Evolutionary conservation across 1,140 invertebrate genomes (phyloP).

Genomic region (Armadillidium nasatum): DNA sequence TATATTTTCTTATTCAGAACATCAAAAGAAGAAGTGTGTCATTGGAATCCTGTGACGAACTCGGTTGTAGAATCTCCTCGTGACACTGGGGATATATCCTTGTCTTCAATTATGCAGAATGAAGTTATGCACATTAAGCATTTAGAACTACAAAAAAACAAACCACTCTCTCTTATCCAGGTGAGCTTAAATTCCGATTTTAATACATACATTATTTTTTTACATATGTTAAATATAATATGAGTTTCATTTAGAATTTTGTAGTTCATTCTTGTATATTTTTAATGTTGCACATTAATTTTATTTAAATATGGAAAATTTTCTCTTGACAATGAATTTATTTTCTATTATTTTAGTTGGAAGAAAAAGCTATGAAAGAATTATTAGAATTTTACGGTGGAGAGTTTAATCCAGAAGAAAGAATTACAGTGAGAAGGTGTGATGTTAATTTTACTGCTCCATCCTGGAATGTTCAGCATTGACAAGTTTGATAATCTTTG

Average conservation of each 20-base stretch:
- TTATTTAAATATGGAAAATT: too few species aligned
- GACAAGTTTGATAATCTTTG: neutral
- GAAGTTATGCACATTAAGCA: neutral
- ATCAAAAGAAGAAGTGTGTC: neutral
- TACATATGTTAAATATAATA: too few species aligned
- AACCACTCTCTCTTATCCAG: neutral
- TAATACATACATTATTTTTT: too few species aligned
- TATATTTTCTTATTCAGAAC: neutral
- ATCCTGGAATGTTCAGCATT: neutral
- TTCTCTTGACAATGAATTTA: too few species aligned
- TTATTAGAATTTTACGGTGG: slow-evolving; percentile 4
- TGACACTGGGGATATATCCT: neutral
- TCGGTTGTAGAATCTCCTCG: neutral
- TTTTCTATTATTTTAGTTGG: neutral
- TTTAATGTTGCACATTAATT: too few species aligned
- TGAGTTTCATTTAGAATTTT: too few species aligned
- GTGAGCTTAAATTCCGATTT: neutral
- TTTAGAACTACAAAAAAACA: neutral
- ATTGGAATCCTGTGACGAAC: neutral
- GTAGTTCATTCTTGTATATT: too few species aligned
- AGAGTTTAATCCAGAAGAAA: neutral
- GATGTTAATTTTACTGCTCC: neutral
- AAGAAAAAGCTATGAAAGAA: slow-evolving; percentile 1
- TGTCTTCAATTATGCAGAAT: neutral
- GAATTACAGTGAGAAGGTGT: neutral